phyloP scores from a whole-genome alignment of 2,888 invertebrate species.

The Mimumesa dahlbomi region DNA sequence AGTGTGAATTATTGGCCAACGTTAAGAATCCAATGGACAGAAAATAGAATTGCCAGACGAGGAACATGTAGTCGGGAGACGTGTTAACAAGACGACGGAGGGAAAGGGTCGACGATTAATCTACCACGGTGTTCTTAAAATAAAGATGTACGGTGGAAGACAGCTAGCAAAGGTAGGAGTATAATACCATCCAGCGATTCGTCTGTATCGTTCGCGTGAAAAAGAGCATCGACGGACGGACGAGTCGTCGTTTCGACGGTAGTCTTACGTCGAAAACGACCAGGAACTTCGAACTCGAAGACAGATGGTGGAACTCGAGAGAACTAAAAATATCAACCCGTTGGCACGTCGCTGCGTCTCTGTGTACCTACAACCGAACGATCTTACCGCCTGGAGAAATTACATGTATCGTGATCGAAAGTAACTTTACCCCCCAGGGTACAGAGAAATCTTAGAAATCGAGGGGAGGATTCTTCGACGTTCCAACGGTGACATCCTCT shows the following conservation, averaged over 20 bases:
- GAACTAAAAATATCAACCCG: constrained; percentile 63
- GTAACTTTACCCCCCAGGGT: too few relatives aligned
- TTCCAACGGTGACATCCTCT: background rate
- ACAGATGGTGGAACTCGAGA: constrained; percentile 57
- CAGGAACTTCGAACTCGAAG: constrained; percentile 60
- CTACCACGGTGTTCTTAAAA: too few relatives aligned
- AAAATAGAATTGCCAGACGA: too few relatives aligned
- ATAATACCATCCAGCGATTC: background rate
- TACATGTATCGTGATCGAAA: too few relatives aligned
- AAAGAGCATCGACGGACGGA: background rate
- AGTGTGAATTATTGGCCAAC: too few relatives aligned
- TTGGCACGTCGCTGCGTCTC: constrained; percentile 37
- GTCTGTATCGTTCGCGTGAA: background rate
- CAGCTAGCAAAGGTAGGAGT: background rate
- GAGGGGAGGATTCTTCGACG: constrained; percentile 7
- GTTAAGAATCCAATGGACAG: too few relatives aligned
- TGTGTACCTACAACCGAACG: constrained; percentile 37
- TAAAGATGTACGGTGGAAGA: too few relatives aligned
- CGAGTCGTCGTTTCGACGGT: constrained; percentile 17
- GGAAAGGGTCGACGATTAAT: too few relatives aligned
- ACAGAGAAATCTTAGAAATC: too few relatives aligned
- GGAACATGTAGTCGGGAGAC: too few relatives aligned
- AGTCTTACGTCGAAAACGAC: constrained; percentile 45
- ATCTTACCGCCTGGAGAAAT: constrained; percentile 58
- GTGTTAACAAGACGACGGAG: too few relatives aligned